Evolutionary conservation across 2,797 vertebrate species (phyloP).

Genomic region (Onychomys torridus): DNA sequence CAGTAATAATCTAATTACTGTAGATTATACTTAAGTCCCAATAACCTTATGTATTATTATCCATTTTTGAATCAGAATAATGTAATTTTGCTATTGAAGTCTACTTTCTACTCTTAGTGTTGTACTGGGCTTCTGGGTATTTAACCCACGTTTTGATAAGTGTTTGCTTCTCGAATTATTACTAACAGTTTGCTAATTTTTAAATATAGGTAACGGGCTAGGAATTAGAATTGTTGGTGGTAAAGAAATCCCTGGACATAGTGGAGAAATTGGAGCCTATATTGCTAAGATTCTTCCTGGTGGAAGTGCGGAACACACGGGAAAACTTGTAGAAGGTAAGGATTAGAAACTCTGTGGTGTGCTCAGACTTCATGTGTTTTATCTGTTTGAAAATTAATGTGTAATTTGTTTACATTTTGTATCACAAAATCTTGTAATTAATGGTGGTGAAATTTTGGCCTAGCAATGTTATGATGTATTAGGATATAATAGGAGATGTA

Average conservation of each 20-base stretch:
- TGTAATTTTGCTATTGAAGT: not conserved
- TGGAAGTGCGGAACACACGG: constrained; percentile 95
- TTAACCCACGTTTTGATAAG: not conserved
- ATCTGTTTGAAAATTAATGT: not conserved
- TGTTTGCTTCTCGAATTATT: not conserved
- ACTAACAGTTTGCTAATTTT: constrained; percentile 70
- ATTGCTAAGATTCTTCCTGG: constrained; percentile 96
- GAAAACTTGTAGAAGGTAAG: constrained; percentile 96
- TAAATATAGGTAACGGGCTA: constrained; percentile 90
- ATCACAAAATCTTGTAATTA: not conserved
- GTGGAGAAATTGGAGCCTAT: constrained; percentile 97
- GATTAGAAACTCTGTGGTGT: constrained; percentile 29
- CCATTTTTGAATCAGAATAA: not conserved
- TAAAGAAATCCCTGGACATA: constrained; percentile 96
- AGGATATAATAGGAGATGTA: not conserved
- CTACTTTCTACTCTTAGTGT: not conserved
- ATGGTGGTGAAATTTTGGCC: not conserved
- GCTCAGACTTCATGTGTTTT: not conserved
- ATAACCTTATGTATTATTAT: not conserved
- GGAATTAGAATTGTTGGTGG: constrained; percentile 97
- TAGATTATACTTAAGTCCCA: not conserved
- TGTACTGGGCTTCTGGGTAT: not conserved
- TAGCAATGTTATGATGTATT: not conserved
- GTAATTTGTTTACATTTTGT: not conserved
- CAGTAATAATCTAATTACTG: constrained; percentile 4